Percentiles rank a stretch among this genome's conserved stretches.
Evolutionary conservation across 1,140 invertebrate genomes (phyloP).

Genomic region (Dreissena rostriformis): DNA sequence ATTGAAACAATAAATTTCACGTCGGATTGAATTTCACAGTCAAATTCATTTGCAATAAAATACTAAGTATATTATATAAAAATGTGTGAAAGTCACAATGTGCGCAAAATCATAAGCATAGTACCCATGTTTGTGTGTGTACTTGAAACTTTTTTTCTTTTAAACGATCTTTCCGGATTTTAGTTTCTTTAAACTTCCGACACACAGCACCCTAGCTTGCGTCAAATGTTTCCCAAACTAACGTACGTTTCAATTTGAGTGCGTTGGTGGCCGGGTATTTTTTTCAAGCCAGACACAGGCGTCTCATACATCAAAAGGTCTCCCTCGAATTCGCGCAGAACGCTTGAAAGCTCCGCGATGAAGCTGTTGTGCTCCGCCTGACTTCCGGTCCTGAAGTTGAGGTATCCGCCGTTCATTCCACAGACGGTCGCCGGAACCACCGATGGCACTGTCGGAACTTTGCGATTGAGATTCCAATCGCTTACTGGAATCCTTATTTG

Average conservation of each 20-base stretch:
- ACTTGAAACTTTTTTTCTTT: too few species aligned
- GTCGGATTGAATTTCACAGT: too few species aligned
- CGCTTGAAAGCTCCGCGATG: slow-evolving; percentile 35
- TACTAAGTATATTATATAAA: too few species aligned
- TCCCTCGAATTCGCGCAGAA: slow-evolving; percentile 49
- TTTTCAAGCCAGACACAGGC: neutral
- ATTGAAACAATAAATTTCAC: too few species aligned
- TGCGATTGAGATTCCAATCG: slow-evolving; percentile 15
- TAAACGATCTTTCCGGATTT: too few species aligned
- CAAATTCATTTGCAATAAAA: too few species aligned
- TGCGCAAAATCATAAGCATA: too few species aligned
- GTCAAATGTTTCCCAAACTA: slow-evolving; percentile 21
- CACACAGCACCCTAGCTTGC: too few species aligned
- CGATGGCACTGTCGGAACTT: slow-evolving; percentile 56
- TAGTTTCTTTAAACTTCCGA: too few species aligned
- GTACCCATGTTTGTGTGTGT: too few species aligned
- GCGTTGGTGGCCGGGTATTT: neutral
- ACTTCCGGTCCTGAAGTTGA: neutral
- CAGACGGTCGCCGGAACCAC: slow-evolving; percentile 37
- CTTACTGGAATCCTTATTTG: slow-evolving; percentile 1
- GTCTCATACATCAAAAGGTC: slow-evolving; percentile 23
- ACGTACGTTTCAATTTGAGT: slow-evolving; percentile 24
- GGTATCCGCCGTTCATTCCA: slow-evolving; percentile 41
- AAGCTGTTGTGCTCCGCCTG: slow-evolving; percentile 33
- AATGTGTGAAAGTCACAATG: too few species aligned